Conservation (phyloP, 2,113 vertebrate genomes). For the Circaetus gallicus region DNA sequence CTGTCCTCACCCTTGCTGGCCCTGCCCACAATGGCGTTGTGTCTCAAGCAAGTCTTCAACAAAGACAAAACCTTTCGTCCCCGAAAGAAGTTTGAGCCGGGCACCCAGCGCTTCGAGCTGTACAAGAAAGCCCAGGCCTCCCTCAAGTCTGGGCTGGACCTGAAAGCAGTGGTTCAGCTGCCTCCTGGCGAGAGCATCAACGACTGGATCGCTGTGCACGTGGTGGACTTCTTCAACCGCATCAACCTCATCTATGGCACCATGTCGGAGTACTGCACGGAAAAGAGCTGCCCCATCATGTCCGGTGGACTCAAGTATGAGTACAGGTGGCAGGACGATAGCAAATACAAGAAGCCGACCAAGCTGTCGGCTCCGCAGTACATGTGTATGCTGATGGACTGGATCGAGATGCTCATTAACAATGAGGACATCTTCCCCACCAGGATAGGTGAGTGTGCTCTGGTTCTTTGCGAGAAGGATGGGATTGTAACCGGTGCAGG, state of each 20-base stretch:
- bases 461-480: rapidly evolving
- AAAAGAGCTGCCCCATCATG: constrained; percentile 92
- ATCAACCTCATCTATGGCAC: constrained; percentile 98
- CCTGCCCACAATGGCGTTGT: constrained; percentile 82
- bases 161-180: constrained; percentile 91
- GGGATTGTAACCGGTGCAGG: background rate
- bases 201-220: constrained; percentile 94
- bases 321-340: constrained; percentile 95
- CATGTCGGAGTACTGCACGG: constrained; percentile 91
- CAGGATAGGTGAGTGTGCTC: constrained; percentile 85
- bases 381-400: constrained; percentile 96
- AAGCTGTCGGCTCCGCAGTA: constrained; percentile 91
- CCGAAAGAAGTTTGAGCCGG: constrained; percentile 90
- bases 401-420: constrained; percentile 96
- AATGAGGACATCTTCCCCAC: constrained; percentile 95
- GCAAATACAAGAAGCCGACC: constrained; percentile 89
- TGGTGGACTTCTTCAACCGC: constrained; percentile 98
- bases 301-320: constrained; percentile 92
- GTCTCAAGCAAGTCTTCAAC: constrained; percentile 96
- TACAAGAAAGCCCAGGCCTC: constrained; percentile 98
- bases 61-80: constrained; percentile 97
- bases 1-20: background rate
- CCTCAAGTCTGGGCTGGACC: constrained; percentile 91
- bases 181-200: constrained; percentile 89
- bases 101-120: constrained; percentile 93